These are phyloP conservation scores for Phyto melanocephala DNA, from an alignment of 2,888 invertebrate genomes.

Conservation along the genomic window DNA sequence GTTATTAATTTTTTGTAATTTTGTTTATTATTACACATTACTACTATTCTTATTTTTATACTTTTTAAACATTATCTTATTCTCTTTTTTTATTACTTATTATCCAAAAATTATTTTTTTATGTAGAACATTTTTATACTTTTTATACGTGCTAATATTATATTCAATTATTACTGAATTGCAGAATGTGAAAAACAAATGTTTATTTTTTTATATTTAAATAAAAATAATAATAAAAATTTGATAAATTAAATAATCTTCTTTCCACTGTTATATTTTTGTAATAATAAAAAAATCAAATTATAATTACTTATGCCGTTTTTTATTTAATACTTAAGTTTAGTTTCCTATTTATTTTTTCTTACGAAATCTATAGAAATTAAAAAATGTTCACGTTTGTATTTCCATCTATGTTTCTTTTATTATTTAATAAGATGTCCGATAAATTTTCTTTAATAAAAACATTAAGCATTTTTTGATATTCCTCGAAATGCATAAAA, in stretches of 20 bases:
- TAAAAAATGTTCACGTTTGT: too few relatives aligned
- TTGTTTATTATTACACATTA: constrained; percentile 17
- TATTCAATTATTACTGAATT: constrained; percentile 44
- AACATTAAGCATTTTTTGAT: too few relatives aligned
- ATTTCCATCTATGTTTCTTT: too few relatives aligned
- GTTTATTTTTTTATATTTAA: constrained; percentile 57
- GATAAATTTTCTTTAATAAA: too few relatives aligned
- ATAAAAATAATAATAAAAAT: constrained; percentile 34
- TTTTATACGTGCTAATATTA: constrained; percentile 66
- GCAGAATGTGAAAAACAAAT: constrained; percentile 16
- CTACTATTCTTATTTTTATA: constrained; percentile 44
- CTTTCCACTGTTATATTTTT: constrained; percentile 49
- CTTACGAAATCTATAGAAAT: background rate
- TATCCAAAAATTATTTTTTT: constrained; percentile 58
- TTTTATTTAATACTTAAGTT: background rate
- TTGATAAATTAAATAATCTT: constrained; percentile 1
- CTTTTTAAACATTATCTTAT: constrained; percentile 51
- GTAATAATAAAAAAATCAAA: constrained; percentile 22
- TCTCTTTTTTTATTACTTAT: constrained; percentile 47
- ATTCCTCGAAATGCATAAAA: too few relatives aligned
- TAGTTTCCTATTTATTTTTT: background rate
- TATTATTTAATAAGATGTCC: too few relatives aligned
- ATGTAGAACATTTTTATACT: constrained; percentile 67
- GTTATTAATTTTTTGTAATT: constrained; percentile 18
- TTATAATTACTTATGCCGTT: constrained; percentile 25